phyloP scores from a whole-genome alignment of 2,797 vertebrate species.

The Petrocephalus schoutedeni region DNA sequence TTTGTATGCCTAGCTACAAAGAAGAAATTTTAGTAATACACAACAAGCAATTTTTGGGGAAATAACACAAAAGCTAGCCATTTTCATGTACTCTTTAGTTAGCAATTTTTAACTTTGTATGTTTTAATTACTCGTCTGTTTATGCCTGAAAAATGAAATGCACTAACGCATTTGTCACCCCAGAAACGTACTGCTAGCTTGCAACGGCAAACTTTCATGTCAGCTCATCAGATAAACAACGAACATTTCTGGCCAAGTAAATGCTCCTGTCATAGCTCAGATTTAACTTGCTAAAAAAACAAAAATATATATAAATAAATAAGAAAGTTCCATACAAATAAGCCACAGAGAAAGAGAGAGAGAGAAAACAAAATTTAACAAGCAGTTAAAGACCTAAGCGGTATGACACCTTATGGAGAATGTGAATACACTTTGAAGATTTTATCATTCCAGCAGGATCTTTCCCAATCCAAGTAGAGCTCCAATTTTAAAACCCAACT shows the following conservation, averaged over 20 bases:
- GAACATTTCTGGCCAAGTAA: background rate
- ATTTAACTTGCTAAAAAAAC: background rate
- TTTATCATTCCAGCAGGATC: background rate
- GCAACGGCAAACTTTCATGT: background rate
- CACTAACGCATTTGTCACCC: background rate
- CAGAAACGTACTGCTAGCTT: background rate
- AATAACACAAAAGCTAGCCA: background rate
- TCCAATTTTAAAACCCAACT: background rate
- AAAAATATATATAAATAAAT: background rate
- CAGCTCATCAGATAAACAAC: conserved; percentile 1
- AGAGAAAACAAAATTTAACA: background rate
- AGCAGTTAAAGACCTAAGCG: background rate
- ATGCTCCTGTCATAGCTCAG: conserved; percentile 1
- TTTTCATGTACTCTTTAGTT: background rate
- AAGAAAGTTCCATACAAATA: background rate
- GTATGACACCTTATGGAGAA: background rate
- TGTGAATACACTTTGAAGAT: background rate
- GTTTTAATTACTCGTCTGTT: background rate
- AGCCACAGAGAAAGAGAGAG: background rate
- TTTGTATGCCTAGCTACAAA: background rate
- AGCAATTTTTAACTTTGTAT: background rate
- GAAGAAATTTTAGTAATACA: background rate
- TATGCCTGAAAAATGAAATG: background rate
- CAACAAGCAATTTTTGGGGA: background rate
- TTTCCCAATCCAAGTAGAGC: background rate